Base-by-base conservation (phyloP, 2,888 invertebrate genomes). In the Endotricha flammealis region DNA sequence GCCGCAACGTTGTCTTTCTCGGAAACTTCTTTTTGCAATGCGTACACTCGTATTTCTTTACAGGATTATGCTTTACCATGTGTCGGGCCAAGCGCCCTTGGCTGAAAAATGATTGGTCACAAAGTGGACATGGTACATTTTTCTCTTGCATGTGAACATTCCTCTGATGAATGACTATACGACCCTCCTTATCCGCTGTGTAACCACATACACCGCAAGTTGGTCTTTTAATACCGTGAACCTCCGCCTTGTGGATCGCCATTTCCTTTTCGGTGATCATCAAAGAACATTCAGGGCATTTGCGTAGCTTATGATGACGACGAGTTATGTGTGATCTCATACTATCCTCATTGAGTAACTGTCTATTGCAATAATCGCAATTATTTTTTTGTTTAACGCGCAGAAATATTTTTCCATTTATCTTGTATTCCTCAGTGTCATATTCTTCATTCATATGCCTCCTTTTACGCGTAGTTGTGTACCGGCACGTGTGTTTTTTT, bases 1-100 rank as follows among this genome's bases (percentile, higher is more conserved):
- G 36, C 11, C 53, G 59, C 42, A 78, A 32, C 0, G 71, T 77
- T 0, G 70, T 53, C 39, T 64, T 76, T 43, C 85, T 70, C 10
- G 73, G 17, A 35, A 88, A 87, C 1, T 29, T 29, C 16, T 29
- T 29, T 28, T n/a, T 20, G n/a, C 20, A 20, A 20, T 20, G n/a
- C 2, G 20, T 8, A 20, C 20, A 20, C n/a, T 20, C 20, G 6
- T 50, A 57, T 3, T 50, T 46, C 10, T 53, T 62, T 3, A 46
- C 45, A 6, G 50, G 36, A 3, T 45, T 47, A 29, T 69, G 69
- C 4, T 9, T 42, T 0, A 50, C 24, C 36, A 44, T 31, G 11
- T 58, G 57, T 5, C 17, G 41, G 4, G 12, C 10, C 27, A 43
- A 12, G 1, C 32, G 12, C 0, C 20, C 24, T 8, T 9, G 22